Evolutionary conservation across 2,888 invertebrate species (phyloP).

Genomic region (Lomographa bimaculata): DNA sequence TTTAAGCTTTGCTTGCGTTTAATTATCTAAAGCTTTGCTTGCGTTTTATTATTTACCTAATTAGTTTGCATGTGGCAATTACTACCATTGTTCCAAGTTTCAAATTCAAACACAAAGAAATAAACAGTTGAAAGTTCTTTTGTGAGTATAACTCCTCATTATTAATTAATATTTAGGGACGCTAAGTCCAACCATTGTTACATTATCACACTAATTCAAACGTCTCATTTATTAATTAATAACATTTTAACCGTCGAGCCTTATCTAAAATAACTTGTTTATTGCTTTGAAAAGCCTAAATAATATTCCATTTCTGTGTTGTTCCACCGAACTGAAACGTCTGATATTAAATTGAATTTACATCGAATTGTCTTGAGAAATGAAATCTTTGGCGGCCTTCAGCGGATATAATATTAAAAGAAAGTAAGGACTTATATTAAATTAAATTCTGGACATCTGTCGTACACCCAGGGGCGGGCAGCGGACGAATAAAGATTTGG

Average conservation of each 20-base stretch:
- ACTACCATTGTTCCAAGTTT: no score
- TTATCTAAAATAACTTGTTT: conserved; percentile 45
- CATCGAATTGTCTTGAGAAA: conserved; percentile 56
- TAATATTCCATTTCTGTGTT: conserved; percentile 45
- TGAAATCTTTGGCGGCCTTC: conserved; percentile 46
- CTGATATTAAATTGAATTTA: conserved; percentile 61
- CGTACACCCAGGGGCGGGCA: conserved; percentile 52
- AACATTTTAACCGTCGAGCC: conserved; percentile 17
- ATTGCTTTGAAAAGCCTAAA: conserved; percentile 42
- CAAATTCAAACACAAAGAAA: background rate
- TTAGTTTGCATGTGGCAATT: no score
- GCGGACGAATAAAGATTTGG: conserved; percentile 51
- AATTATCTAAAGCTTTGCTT: no score
- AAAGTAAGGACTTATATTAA: conserved; percentile 66
- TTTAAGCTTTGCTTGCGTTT: no score
- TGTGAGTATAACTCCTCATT: no score
- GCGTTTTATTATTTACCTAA: no score
- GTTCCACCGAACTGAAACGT: conserved; percentile 41
- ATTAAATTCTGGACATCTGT: conserved; percentile 77
- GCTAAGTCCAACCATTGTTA: conserved; percentile 6
- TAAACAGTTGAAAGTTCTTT: no score
- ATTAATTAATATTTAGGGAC: conserved; percentile 7
- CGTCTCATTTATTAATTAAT: conserved; percentile 23
- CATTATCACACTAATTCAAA: conserved; percentile 20
- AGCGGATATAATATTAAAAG: conserved; percentile 66